Percentiles rank a stretch among this genome's conserved stretches.
phyloP scores from a whole-genome alignment of 2,888 invertebrate species.

The Coelinius sp. region DNA sequence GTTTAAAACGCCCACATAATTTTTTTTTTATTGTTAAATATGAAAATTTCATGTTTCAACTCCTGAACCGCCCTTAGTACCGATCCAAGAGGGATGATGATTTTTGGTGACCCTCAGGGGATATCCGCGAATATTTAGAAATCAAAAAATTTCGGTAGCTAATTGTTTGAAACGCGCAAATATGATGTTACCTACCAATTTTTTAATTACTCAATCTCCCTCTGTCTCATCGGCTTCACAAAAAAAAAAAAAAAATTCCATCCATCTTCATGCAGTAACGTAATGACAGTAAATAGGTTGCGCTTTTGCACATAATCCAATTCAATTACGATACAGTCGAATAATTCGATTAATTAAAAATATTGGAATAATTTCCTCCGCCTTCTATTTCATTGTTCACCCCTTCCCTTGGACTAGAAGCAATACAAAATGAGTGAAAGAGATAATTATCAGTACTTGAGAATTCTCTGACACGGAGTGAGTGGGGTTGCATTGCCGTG shows the following conservation, averaged over 20 bases:
- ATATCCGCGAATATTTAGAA: no score
- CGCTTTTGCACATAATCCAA: slow-evolving; percentile 64
- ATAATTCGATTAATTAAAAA: slow-evolving; percentile 71
- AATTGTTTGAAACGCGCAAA: neutral
- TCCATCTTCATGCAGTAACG: slow-evolving; percentile 19
- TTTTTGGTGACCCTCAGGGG: no score
- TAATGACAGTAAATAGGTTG: slow-evolving; percentile 66
- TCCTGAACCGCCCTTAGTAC: no score
- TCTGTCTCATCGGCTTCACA: neutral
- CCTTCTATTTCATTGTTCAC: neutral
- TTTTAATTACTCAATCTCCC: neutral
- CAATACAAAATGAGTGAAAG: slow-evolving; percentile 21
- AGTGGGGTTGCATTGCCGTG: slow-evolving; percentile 34
- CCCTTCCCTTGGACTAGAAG: neutral
- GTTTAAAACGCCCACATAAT: no score
- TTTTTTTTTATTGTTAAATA: no score
- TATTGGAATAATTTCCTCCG: slow-evolving; percentile 31
- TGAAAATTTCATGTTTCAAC: no score
- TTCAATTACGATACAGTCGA: slow-evolving; percentile 69
- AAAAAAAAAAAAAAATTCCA: slow-evolving; percentile 15
- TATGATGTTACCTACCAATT: neutral
- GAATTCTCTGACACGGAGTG: slow-evolving; percentile 30
- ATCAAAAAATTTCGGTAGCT: no score
- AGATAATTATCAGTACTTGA: slow-evolving; percentile 24
- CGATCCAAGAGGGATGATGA: no score